phyloP scores from a whole-genome alignment of 2,888 invertebrate species.

The Drosophila dives region DNA sequence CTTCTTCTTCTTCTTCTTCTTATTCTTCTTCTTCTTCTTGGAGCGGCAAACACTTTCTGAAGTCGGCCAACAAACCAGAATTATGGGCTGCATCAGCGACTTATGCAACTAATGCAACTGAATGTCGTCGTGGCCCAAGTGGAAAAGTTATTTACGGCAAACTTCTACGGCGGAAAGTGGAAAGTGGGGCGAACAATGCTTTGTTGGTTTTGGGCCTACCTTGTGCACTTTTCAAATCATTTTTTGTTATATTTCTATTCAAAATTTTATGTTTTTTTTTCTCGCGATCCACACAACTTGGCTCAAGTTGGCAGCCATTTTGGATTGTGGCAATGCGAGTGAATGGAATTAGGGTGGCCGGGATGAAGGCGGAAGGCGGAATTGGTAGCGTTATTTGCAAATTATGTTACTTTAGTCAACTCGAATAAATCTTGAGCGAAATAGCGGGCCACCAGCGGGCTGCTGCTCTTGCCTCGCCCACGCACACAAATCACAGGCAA shows the following conservation, averaged over 20 bases:
- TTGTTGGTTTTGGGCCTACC: constrained; percentile 41
- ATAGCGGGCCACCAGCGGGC: constrained; percentile 19
- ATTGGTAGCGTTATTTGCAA: constrained; percentile 60
- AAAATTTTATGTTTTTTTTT: constrained; percentile 11
- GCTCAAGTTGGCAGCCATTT: constrained; percentile 47
- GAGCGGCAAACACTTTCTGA: constrained; percentile 41
- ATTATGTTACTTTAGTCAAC: constrained; percentile 75
- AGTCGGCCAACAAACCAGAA: constrained; percentile 29
- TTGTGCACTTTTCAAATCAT: constrained; percentile 67
- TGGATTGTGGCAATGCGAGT: constrained; percentile 37
- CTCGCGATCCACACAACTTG: constrained; percentile 2
- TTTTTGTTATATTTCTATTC: constrained; percentile 34
- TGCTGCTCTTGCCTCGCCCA: constrained; percentile 29
- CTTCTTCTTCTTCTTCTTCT: constrained; percentile 1
- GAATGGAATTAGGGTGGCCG: constrained; percentile 12
- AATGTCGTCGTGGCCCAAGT: constrained; percentile 37
- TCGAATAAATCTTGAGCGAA: constrained; percentile 67
- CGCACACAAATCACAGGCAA: constrained; percentile 70
- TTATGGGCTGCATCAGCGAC: constrained; percentile 20
- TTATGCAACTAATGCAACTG: constrained; percentile 73
- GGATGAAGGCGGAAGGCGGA: neutral
- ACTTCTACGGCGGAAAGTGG: constrained; percentile 25
- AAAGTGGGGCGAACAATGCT: constrained; percentile 4
- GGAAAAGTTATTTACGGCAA: constrained; percentile 69
- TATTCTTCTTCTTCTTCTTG: neutral